phyloP scores from a whole-genome alignment of 2,113 vertebrate genomes.

The Siniperca chuatsi region DNA sequence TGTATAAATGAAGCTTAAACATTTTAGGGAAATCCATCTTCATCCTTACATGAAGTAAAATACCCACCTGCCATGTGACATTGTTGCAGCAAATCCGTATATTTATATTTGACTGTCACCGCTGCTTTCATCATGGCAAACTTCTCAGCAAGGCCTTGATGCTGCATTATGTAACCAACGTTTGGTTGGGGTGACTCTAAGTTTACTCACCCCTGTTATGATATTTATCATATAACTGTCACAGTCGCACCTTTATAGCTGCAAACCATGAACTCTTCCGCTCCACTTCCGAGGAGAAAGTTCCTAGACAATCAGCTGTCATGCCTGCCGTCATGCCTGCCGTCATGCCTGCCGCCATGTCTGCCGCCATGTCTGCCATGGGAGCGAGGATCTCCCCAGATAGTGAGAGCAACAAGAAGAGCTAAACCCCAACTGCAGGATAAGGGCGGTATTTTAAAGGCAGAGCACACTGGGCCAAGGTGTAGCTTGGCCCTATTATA shows the following conservation, averaged over 20 bases:
- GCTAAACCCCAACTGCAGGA: no score
- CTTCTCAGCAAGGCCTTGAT: conserved; percentile 24
- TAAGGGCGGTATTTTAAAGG: no score
- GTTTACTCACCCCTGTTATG: conserved; percentile 46
- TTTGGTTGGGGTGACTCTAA: conserved; percentile 39
- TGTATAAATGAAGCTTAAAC: background rate
- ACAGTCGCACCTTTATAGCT: conserved; percentile 48
- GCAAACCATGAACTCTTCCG: conserved; percentile 35
- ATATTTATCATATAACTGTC: conserved; percentile 57
- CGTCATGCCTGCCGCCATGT: no score
- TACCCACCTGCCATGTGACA: conserved; percentile 4
- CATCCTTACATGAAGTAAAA: background rate
- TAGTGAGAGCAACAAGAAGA: no score
- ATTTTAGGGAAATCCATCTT: background rate
- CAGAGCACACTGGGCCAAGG: no score
- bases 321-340: no score
- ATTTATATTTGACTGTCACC: conserved; percentile 29
- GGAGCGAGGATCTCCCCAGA: no score
- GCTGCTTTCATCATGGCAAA: conserved; percentile 29
- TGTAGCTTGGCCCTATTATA: background rate
- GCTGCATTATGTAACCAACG: conserved; percentile 53
- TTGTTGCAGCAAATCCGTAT: conserved; percentile 1
- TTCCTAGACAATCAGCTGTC: background rate
- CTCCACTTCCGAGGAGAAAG: conserved; percentile 34
- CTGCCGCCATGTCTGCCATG: no score